Percentiles rank a stretch among this genome's conserved stretches.
Conservation (phyloP, 2,113 vertebrate genomes). For the Ammospiza caudacuta region DNA sequence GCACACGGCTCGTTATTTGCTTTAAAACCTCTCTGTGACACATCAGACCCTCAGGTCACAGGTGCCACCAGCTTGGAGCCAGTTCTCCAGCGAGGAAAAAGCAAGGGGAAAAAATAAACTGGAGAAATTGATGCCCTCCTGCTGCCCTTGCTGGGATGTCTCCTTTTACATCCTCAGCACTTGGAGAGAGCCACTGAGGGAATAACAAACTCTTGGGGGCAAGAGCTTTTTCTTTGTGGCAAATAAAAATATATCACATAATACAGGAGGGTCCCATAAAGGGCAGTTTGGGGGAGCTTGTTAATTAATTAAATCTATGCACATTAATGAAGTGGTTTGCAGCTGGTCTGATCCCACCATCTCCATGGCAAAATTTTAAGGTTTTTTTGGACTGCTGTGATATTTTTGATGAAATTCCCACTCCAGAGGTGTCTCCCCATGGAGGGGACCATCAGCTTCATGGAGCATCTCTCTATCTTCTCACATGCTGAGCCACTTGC, state of each 20-base stretch:
- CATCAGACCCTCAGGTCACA: neutral
- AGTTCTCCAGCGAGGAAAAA: neutral
- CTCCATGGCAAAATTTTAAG: neutral
- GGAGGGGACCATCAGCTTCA: neutral
- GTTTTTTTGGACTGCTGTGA: neutral
- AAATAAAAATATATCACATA: neutral
- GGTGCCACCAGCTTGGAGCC: neutral
- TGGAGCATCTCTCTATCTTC: neutral
- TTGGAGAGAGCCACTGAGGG: neutral
- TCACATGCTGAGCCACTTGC: neutral
- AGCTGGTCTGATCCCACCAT: neutral
- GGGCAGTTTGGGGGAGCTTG: accelerated
- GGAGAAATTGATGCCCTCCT: neutral
- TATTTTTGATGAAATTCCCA: accelerated
- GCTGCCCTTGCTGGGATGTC: neutral
- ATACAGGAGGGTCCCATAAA: neutral
- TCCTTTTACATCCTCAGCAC: neutral
- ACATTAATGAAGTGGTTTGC: neutral
- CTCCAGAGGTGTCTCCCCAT: neutral
- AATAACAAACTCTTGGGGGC: conserved; percentile 6
- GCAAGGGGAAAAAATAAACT: neutral
- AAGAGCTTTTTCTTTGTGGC: neutral
- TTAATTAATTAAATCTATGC: neutral
- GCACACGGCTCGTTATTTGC: accelerated
- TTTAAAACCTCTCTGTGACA: neutral